Conservation (phyloP, 2,113 vertebrate genomes). For the Lepidothrix coronata region DNA sequence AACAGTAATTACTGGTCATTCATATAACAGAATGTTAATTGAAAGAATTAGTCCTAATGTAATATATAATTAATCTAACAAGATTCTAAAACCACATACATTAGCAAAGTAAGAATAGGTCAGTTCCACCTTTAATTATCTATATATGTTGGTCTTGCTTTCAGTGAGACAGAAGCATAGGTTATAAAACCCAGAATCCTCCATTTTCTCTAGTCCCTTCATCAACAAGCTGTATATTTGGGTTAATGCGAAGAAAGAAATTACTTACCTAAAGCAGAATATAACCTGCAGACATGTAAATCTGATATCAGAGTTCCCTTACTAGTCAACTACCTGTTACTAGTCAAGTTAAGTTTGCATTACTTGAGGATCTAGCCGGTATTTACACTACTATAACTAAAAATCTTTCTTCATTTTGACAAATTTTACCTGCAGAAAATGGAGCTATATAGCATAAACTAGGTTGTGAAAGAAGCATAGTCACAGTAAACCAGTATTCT, state of each 20-base stretch:
- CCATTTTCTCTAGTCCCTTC: not conserved
- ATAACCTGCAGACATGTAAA: not conserved
- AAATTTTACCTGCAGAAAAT: not conserved
- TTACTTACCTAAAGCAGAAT: not conserved
- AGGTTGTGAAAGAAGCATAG: not conserved
- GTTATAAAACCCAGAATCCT: not conserved
- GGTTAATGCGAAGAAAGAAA: not conserved
- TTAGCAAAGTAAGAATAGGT: not conserved
- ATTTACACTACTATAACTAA: not conserved
- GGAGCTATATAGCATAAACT: not conserved
- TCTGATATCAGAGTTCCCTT: not conserved
- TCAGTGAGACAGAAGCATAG: not conserved
- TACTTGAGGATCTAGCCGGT: not conserved
- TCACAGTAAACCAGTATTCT: not conserved
- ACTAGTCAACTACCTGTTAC: not conserved
- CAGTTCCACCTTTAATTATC: not conserved
- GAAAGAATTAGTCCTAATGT: not conserved
- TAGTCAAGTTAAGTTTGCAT: not conserved
- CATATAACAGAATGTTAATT: not conserved
- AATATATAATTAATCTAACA: conserved; percentile 9
- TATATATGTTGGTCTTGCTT: not conserved
- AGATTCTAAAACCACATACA: not conserved
- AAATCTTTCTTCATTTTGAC: not conserved
- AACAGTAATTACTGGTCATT: not conserved
- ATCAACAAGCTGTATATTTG: not conserved